Evolutionary conservation across 2,797 vertebrate species (phyloP).

Genomic region (Emydoidea blandingii): DNA sequence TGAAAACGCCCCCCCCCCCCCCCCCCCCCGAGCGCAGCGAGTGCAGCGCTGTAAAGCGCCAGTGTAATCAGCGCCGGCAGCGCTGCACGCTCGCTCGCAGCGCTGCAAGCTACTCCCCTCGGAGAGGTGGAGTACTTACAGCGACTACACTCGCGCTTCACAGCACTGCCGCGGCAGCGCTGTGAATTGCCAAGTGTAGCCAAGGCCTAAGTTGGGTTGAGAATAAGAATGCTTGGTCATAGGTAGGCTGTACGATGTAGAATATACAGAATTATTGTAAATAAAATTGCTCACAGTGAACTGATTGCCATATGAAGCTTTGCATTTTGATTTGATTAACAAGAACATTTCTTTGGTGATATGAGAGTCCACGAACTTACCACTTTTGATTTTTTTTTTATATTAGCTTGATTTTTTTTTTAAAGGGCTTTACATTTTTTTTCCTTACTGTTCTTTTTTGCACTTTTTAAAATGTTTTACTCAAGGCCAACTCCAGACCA

Average conservation of each 20-base stretch:
- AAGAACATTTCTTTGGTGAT: background rate
- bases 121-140: too few species aligned
- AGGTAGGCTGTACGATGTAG: background rate
- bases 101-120: too few species aligned
- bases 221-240: background rate
- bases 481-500: slow-evolving; percentile 89
- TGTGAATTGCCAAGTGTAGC: too few species aligned
- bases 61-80: too few species aligned
- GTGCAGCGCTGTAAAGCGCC: too few species aligned
- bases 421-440: background rate
- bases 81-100: too few species aligned
- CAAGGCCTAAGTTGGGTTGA: background rate
- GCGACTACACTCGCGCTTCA: too few species aligned
- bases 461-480: slow-evolving; percentile 45
- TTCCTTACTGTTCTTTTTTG: background rate
- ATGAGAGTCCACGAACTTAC: background rate
- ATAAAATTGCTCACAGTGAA: background rate
- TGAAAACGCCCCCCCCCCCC: too few species aligned
- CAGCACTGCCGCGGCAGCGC: too few species aligned
- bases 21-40: too few species aligned
- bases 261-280: background rate
- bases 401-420: background rate
- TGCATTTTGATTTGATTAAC: background rate
- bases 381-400: background rate
- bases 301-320: background rate